Evolutionary conservation across 2,113 vertebrate species (phyloP).

Genomic region (Ovibos moschatus): DNA sequence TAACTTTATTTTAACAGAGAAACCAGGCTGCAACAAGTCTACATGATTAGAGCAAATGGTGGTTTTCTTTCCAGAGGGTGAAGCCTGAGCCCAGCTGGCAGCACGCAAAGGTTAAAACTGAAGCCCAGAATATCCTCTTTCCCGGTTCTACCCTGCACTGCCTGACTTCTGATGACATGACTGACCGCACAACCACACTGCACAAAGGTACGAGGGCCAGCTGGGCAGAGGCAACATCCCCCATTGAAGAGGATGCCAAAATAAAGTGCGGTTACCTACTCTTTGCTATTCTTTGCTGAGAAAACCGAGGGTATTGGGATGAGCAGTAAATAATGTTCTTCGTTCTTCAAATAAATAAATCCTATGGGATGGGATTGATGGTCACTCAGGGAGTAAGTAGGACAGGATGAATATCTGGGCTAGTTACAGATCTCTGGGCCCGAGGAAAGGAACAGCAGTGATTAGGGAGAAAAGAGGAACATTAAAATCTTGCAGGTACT

Average conservation of each 20-base stretch:
- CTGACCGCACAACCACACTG: neutral
- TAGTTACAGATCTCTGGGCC: neutral
- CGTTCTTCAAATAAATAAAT: neutral
- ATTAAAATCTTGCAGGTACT: neutral
- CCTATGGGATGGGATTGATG: neutral
- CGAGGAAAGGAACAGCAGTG: neutral
- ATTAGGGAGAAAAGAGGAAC: neutral
- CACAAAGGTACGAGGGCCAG: neutral
- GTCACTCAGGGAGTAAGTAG: neutral
- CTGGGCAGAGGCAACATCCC: neutral
- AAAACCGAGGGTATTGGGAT: neutral
- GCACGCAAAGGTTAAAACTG: neutral
- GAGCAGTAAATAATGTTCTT: neutral
- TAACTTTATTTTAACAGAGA: conserved; percentile 69
- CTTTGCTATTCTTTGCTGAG: neutral
- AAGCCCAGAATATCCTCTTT: neutral
- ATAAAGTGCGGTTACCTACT: neutral
- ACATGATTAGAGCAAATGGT: neutral
- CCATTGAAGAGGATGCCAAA: accelerated
- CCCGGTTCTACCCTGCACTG: neutral
- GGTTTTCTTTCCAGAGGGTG: neutral
- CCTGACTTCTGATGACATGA: neutral
- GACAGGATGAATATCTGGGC: neutral
- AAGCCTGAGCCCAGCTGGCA: neutral
- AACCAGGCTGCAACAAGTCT: conserved; percentile 46